Evolutionary conservation across 2,113 vertebrate genomes (phyloP).

Genomic region (Dicaeum eximium): DNA sequence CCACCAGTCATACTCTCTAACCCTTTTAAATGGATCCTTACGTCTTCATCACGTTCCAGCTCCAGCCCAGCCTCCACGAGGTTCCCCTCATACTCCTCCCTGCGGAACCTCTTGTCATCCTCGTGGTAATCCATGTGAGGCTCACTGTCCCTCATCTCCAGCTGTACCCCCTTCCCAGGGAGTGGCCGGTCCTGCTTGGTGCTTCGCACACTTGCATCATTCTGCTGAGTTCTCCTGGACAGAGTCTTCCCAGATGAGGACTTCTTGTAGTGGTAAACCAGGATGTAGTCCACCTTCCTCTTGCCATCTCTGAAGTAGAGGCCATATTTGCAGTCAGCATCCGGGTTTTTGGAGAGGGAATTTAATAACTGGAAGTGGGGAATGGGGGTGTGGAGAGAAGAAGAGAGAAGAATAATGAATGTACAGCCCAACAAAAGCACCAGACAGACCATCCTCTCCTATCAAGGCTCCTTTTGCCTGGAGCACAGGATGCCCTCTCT

Average conservation of each 20-base stretch:
- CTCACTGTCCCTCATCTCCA: constrained; percentile 70
- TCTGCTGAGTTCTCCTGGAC: constrained; percentile 62
- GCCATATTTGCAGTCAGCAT: constrained; percentile 70
- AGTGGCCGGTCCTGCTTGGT: constrained; percentile 61
- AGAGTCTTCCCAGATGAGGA: constrained; percentile 38
- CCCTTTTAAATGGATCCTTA: constrained; percentile 45
- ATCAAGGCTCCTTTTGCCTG: neutral
- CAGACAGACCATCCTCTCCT: neutral
- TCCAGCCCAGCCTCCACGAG: constrained; percentile 88
- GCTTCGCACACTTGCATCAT: constrained; percentile 66
- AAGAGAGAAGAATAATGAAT: neutral
- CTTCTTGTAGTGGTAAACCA: constrained; percentile 89
- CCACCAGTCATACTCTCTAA: neutral
- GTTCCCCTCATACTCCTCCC: constrained; percentile 91
- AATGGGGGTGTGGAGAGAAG: neutral
- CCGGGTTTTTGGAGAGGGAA: constrained; percentile 71
- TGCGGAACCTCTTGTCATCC: constrained; percentile 82
- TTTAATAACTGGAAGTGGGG: constrained; percentile 76
- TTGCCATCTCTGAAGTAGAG: constrained; percentile 87
- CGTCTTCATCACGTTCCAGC: constrained; percentile 89
- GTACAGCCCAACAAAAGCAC: neutral
- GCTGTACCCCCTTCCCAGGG: constrained; percentile 68
- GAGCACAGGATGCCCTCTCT: neutral
- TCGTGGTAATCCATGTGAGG: constrained; percentile 78
- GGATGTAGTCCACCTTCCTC: constrained; percentile 89